A percentile compares a stretch with the other conserved stretches of the same genome.
These are phyloP conservation scores for Stomatorhinus ivindoensis DNA, from an alignment of 2,113 vertebrate genomes.

Conservation along the genomic window DNA sequence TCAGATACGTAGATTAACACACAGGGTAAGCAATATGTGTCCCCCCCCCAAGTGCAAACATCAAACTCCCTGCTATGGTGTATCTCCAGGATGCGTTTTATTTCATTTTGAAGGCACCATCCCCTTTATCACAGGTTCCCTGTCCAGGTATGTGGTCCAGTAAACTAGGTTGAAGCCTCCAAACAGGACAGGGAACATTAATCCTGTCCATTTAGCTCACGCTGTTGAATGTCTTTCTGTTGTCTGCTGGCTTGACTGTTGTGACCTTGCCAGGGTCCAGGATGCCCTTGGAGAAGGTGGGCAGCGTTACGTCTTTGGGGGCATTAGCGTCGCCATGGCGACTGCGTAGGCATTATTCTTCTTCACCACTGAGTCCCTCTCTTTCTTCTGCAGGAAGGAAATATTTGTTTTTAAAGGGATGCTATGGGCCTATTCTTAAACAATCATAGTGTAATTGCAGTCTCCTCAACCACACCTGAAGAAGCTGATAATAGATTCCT, in stretches of 20 bases:
- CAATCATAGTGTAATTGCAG: background rate
- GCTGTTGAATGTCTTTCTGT: constrained; percentile 92
- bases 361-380: constrained; percentile 77
- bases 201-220: constrained; percentile 96
- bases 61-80: background rate
- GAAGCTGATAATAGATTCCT: background rate
- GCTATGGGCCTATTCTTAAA: background rate
- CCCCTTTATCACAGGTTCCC: constrained; percentile 72
- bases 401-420: background rate
- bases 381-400: constrained; percentile 76
- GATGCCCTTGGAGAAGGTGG: constrained; percentile 83
- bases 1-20: background rate
- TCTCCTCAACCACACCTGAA: background rate
- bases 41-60: background rate
- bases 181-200: constrained; percentile 90
- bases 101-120: constrained; percentile 64
- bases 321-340: constrained; percentile 84
- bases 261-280: constrained; percentile 69
- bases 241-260: constrained; percentile 73
- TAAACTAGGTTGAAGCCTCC: constrained; percentile 90
- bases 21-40: background rate
- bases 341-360: constrained; percentile 93
- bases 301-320: constrained; percentile 78
- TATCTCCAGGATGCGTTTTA: constrained; percentile 4
- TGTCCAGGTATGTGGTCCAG: constrained; percentile 90